Evolutionary conservation across 2,888 invertebrate species (phyloP), one percentile per base, ranked within the genome.

Genomic region (Melinaea menophilus): DNA sequence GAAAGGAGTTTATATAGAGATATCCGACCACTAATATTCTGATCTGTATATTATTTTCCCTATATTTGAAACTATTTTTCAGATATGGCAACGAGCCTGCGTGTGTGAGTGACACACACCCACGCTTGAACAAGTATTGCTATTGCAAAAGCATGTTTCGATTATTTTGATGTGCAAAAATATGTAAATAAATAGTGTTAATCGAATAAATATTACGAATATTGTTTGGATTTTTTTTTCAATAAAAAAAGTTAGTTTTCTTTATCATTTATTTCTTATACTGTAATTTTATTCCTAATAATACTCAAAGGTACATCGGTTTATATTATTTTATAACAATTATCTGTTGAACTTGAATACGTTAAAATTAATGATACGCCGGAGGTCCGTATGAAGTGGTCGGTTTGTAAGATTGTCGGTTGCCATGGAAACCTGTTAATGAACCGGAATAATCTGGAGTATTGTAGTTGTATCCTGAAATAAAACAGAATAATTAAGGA

Each of bases 361-460:
- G 31, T 22, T 31, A 9, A 22, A n/a, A 11, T 80, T 77, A 86
- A 33, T 90, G 86, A 70, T 86, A 88, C 7, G 85, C 81, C 2
- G 89, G 82, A 4, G 86, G 79, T 63, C 88, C 90, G 70, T 91
- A 90, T 0, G 84, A 79, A 0, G 87, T 85, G 59, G 75, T 62
- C 5, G 67, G 68, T 31, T 58, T 59, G 55, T 62, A 64, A 9
- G 58, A 63, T 65, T 54, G 65, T 51, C 73, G 73, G 75, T 78
- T 79, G 65, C 80, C 79, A 59, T 82, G 78, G 79, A 89, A 90
- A 57, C 90, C 89, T 11, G 85, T 84, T n/a, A 88, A 60, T 0
- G 90, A 89, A 1, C 90, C 90, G 62, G 80, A 80, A 78, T 77
- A 91, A 62, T 79, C 85, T 0, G 84, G 85, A 0, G 82, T 71